Conservation (phyloP, 2,888 invertebrate genomes). For the Sepiola atlantica region DNA sequence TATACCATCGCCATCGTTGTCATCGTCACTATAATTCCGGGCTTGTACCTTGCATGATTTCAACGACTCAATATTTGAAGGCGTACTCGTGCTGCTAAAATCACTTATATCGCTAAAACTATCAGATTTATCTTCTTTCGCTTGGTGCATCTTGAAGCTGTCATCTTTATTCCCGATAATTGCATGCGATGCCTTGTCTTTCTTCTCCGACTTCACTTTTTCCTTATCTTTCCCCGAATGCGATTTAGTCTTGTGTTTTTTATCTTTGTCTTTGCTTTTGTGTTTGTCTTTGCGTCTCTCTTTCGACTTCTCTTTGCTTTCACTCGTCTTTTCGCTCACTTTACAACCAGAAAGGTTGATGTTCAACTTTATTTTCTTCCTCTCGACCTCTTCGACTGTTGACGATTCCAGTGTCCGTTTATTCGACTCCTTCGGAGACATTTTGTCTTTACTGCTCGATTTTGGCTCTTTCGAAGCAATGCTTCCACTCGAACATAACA, state of each 20-base stretch:
- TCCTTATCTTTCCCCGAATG: not conserved
- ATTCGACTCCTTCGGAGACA: not conserved
- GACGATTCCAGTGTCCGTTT: not conserved
- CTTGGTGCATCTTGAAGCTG: slow-evolving; percentile 33
- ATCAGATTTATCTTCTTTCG: not conserved
- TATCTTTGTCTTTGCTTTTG: slow-evolving; percentile 39
- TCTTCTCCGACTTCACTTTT: not conserved
- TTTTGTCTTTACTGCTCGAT: slow-evolving; percentile 15
- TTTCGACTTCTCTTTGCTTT: not conserved
- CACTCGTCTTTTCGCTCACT: not conserved
- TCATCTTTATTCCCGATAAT: slow-evolving; percentile 24
- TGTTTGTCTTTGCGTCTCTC: not conserved
- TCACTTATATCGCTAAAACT: not conserved
- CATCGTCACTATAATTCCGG: not conserved
- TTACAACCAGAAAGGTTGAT: not conserved
- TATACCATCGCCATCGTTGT: not conserved
- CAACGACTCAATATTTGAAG: not conserved
- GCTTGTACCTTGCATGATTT: not conserved
- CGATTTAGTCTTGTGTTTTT: not conserved
- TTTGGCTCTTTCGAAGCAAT: slow-evolving; percentile 38
- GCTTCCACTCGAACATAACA: not conserved
- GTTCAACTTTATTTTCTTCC: slow-evolving; percentile 24
- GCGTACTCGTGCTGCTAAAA: not conserved
- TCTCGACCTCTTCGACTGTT: not conserved
- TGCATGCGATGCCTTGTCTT: not conserved